A percentile compares a stretch with the other conserved stretches of the same genome.
Evolutionary conservation across 2,113 vertebrate species (phyloP).

Genomic region (Haplochromis vanheusdeni): DNA sequence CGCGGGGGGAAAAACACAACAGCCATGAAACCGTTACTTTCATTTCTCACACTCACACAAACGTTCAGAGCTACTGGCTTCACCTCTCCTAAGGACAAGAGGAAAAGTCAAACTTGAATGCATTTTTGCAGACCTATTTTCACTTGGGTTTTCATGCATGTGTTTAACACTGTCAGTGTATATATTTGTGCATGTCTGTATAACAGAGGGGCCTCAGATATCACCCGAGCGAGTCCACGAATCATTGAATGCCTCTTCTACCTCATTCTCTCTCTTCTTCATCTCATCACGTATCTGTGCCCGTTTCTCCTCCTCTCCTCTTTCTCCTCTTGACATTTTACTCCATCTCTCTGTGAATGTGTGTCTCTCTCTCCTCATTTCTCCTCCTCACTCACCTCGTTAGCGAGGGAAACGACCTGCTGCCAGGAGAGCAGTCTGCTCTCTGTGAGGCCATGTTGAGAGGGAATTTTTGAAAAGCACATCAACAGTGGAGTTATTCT

Average conservation of each 20-base stretch:
- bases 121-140: neutral
- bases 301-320: neutral
- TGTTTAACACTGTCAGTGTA: neutral
- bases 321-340: neutral
- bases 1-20: constrained; percentile 4
- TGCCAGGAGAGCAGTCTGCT: neutral
- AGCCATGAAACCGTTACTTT: neutral
- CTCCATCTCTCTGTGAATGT: neutral
- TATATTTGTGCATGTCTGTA: neutral
- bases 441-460: neutral
- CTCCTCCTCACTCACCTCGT: neutral
- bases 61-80: neutral
- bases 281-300: neutral
- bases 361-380: neutral
- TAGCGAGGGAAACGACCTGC: neutral
- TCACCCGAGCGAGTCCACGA: constrained; percentile 11
- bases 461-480: neutral
- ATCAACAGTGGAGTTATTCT: neutral
- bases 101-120: neutral
- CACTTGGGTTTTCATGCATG: neutral
- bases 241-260: constrained; percentile 7
- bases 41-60: neutral
- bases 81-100: neutral
- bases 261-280: neutral
- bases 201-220: neutral